A percentile compares a stretch with the other conserved stretches of the same genome.
phyloP scores from a whole-genome alignment of 1,140 invertebrate genomes.

The Parasteatoda tepidariorum region DNA sequence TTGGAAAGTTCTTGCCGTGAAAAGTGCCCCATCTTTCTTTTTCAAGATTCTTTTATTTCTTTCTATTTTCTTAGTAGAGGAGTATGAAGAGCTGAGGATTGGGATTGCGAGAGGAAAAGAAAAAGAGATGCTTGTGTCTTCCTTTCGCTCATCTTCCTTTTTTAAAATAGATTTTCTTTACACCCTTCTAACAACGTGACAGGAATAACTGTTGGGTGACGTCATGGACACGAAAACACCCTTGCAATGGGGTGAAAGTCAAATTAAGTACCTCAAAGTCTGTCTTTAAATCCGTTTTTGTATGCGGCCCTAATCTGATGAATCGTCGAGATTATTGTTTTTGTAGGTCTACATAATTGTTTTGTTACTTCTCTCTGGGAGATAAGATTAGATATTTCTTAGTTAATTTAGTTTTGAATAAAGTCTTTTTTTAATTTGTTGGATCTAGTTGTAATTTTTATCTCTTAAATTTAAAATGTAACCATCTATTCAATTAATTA shows the following conservation, averaged over 20 bases:
- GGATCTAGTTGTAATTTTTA: too few species aligned
- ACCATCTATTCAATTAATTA: too few species aligned
- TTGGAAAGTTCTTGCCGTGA: conserved; percentile 6
- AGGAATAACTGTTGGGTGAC: conserved; percentile 43
- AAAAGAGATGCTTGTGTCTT: conserved; percentile 36
- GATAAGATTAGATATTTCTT: too few species aligned
- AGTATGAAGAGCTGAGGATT: conserved; percentile 36
- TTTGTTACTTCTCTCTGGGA: too few species aligned
- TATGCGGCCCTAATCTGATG: too few species aligned
- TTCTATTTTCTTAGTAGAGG: neutral
- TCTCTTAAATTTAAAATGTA: too few species aligned
- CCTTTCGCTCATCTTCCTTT: conserved; percentile 15
- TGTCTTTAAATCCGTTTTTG: too few species aligned
- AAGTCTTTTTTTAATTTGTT: too few species aligned
- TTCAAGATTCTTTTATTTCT: neutral
- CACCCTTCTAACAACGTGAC: conserved; percentile 14
- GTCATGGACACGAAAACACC: conserved; percentile 21
- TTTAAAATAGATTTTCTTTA: conserved; percentile 41
- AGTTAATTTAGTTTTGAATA: too few species aligned
- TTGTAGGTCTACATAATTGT: too few species aligned
- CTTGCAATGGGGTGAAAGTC: conserved; percentile 1
- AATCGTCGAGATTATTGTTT: too few species aligned
- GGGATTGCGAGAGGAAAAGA: conserved; percentile 38
- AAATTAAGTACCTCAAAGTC: conserved; percentile 21
- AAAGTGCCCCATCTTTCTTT: neutral